A percentile compares a stretch with the other conserved stretches of the same genome.
phyloP scores from a whole-genome alignment of 2,888 invertebrate genomes.

The Epirrhoe tristata region DNA sequence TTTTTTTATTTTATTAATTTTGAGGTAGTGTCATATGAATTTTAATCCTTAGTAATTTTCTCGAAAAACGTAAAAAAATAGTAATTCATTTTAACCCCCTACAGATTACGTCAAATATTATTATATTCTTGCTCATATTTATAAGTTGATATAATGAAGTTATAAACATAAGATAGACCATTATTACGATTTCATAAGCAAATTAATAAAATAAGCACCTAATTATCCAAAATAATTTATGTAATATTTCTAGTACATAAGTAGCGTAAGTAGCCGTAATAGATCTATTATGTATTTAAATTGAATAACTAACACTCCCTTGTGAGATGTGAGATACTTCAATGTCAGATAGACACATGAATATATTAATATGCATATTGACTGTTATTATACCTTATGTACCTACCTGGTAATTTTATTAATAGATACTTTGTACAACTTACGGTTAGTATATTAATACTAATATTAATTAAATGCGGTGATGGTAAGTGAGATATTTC shows the following conservation, averaged over 20 bases:
- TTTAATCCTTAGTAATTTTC: no score
- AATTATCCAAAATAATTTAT: not conserved
- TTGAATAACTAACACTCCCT: constrained; percentile 8
- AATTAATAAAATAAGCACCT: not conserved
- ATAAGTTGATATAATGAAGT: no score
- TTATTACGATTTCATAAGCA: not conserved
- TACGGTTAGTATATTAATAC: not conserved
- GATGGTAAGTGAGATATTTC: no score
- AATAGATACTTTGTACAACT: not conserved
- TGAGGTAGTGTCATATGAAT: no score
- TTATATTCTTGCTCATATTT: no score
- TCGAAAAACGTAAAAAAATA: no score
- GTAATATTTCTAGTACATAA: constrained; percentile 5
- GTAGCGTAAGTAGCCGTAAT: constrained; percentile 4
- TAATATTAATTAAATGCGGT: not conserved
- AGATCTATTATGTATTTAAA: constrained; percentile 12
- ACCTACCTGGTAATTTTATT: not conserved
- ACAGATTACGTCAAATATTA: no score
- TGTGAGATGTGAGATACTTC: constrained; percentile 5
- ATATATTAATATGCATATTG: constrained; percentile 19
- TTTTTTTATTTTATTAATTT: no score
- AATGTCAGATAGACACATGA: constrained; percentile 29
- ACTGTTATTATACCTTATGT: constrained; percentile 9
- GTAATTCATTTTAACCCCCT: no score
- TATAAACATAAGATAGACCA: no score